Conservation (phyloP, 1,140 invertebrate genomes). For the Ylistrum balloti region DNA sequence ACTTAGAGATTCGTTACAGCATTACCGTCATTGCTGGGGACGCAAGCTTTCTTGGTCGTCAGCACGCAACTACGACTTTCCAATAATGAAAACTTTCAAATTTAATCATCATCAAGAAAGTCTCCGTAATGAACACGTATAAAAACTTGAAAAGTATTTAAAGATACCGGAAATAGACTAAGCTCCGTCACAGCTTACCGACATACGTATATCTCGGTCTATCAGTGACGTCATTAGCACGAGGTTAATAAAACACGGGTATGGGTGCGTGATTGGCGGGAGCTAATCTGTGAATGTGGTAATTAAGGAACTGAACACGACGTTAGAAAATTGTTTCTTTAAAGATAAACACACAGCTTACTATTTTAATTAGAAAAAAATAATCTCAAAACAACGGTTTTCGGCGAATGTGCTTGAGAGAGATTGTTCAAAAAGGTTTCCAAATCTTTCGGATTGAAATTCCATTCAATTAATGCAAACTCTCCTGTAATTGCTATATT, state of each 20-base stretch:
- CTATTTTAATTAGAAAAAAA: neutral
- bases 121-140: neutral
- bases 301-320: neutral
- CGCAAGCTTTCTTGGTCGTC: neutral
- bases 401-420: neutral
- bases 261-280: neutral
- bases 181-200: neutral
- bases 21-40: neutral
- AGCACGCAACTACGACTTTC: neutral
- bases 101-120: slow-evolving; percentile 20
- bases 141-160: neutral
- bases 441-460: neutral
- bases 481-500: neutral
- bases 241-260: neutral
- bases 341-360: neutral
- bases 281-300: neutral
- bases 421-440: neutral
- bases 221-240: neutral
- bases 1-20: neutral
- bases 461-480: neutral
- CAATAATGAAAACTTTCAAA: slow-evolving; percentile 27
- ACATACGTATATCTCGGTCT: neutral
- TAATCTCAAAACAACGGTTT: slow-evolving; percentile 16
- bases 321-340: neutral
- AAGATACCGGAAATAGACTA: neutral